Conservation (phyloP, 2,888 invertebrate genomes). For the Pseudanteris insignis region DNA sequence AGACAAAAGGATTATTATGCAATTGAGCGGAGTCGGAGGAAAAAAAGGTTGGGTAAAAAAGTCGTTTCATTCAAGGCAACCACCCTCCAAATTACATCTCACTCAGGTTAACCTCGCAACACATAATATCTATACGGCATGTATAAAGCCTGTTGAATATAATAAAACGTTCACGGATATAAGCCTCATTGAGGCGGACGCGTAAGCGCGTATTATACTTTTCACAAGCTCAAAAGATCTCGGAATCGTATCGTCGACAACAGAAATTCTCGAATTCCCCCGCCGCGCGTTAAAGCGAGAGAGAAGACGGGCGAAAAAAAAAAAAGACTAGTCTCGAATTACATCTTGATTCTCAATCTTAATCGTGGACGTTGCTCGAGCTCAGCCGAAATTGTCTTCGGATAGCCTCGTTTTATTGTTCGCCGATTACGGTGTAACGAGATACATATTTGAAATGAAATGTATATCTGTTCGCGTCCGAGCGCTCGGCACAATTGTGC, state of each 20-base stretch:
- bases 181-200: conserved; percentile 28
- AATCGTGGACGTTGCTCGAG: conserved; percentile 53
- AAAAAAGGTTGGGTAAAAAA: conserved; percentile 19
- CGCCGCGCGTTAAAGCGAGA: conserved; percentile 18
- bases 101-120: conserved; percentile 35
- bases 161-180: conserved; percentile 36
- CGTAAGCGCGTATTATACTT: conserved; percentile 42
- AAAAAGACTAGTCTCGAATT: conserved; percentile 54
- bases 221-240: conserved; percentile 25
- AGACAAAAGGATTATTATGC: conserved; percentile 24
- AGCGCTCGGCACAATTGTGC: conserved; percentile 27
- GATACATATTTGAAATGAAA: conserved; percentile 48
- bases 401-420: conserved; percentile 52
- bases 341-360: conserved; percentile 43
- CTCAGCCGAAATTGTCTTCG: conserved; percentile 52
- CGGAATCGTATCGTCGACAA: conserved; percentile 38
- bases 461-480: conserved; percentile 36
- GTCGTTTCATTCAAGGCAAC: conserved; percentile 18
- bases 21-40: background rate
- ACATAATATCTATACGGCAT: conserved; percentile 3
- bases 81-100: conserved; percentile 27
- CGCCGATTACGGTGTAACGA: conserved; percentile 59
- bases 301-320: conserved; percentile 14
- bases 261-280: conserved; percentile 58
- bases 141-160: conserved; percentile 13